Conservation (phyloP, 1,140 invertebrate genomes). For the Drosophila lacteicornis region DNA sequence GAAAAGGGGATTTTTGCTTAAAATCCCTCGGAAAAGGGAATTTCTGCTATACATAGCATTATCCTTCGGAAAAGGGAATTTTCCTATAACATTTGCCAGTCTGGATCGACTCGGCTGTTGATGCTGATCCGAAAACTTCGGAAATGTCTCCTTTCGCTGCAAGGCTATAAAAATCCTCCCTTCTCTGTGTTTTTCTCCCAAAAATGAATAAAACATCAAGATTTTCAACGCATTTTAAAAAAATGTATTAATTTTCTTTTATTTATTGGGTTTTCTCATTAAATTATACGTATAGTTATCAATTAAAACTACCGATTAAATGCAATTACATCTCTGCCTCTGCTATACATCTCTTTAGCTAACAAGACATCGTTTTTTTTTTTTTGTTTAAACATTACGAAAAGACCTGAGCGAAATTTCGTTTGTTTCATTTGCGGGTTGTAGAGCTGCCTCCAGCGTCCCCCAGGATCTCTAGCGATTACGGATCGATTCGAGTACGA, state of each 20-base stretch:
- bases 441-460: background rate
- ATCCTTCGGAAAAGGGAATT: no score
- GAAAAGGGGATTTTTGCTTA: no score
- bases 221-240: conserved; percentile 66
- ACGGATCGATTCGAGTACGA: conserved; percentile 27
- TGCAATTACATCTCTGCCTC: conserved; percentile 62
- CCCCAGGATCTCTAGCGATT: conserved; percentile 4
- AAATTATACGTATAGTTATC: conserved; percentile 69
- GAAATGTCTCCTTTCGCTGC: no score
- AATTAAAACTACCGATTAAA: conserved; percentile 78
- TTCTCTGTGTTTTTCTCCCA: background rate
- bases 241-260: conserved; percentile 66
- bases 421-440: conserved; percentile 57
- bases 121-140: background rate
- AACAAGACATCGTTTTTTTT: conserved; percentile 41
- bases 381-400: conserved; percentile 38
- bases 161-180: background rate
- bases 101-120: background rate
- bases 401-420: conserved; percentile 80
- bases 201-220: background rate
- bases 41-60: no score
- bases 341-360: conserved; percentile 46
- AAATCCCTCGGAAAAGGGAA: no score
- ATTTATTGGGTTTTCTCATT: conserved; percentile 58
- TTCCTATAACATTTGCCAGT: no score